Evolutionary conservation across 2,113 vertebrate genomes (phyloP).

Genomic region (Saccopteryx leptura): DNA sequence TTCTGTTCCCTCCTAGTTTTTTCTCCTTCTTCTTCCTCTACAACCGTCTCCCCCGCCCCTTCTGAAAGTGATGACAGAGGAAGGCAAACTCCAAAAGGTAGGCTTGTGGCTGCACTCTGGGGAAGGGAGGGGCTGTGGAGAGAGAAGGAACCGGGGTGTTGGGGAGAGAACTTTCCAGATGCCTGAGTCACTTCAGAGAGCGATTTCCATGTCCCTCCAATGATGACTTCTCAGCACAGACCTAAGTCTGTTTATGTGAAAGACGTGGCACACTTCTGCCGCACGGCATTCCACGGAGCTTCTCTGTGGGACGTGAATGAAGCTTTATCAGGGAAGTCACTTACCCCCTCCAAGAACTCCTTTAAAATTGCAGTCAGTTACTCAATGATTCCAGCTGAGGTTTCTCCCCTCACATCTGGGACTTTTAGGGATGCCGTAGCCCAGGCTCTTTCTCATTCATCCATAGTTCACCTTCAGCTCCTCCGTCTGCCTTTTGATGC

Average conservation of each 20-base stretch:
- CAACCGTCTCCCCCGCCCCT: neutral
- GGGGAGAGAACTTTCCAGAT: neutral
- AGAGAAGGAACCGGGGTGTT: neutral
- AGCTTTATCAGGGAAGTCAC: neutral
- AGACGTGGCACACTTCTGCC: neutral
- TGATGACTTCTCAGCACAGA: neutral
- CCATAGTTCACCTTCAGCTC: neutral
- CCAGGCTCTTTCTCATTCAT: neutral
- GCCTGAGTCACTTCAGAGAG: neutral
- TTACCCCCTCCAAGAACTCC: neutral
- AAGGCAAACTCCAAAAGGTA: neutral
- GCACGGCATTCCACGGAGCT: neutral
- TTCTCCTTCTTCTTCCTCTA: neutral
- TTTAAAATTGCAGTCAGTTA: neutral
- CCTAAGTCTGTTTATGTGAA: neutral
- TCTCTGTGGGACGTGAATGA: neutral
- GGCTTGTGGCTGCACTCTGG: neutral
- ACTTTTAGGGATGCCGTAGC: neutral
- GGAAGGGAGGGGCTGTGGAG: neutral
- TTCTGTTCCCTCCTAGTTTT: constrained; percentile 72
- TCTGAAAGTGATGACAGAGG: neutral
- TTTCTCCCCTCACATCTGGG: neutral
- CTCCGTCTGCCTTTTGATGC: neutral
- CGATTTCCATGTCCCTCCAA: neutral
- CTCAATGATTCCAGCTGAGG: neutral